Base-by-base conservation (phyloP, 1,140 invertebrate species). In the Drosophila grimshawi region DNA sequence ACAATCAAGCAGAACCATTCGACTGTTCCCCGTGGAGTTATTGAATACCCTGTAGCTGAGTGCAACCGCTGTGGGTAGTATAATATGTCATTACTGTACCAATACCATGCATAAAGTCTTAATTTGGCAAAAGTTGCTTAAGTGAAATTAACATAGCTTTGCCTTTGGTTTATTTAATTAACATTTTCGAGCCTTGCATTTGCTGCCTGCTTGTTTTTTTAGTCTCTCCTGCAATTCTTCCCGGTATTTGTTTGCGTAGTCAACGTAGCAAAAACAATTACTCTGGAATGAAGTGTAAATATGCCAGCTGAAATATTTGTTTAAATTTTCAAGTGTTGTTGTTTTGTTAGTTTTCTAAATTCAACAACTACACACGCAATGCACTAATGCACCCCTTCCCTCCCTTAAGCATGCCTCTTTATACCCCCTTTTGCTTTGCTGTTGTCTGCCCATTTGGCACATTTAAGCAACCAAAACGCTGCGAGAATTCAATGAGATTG, bases 181-280 rank as follows among this genome's bases (percentile, higher is more conserved):
- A 30, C 19, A 64, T 59, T 3, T 29, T 49, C 6, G 7, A 4
- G 10, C 7, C 39, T 29, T 11, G 32, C 2, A 4, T n/a, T 3
- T 33, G 29, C 8, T 11, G 5, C 6, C 37, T 39, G 32, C 32
- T 27, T 53, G 45, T 67, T 39, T 72, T 72, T 41, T 43, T 65
- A 48, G 72, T 71, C 56, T 19, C 67, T 39, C 33, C 19, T 19
- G 46, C 56, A 86, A 78, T 81, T 86, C 66, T 75, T 81, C 68
- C 43, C 65, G 68, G 61, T 85, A 85, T 86, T 82, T 88, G 80
- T 86, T 86, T 83, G 61, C 68, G 71, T 88, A 77, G 76, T 76
- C 76, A 68, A 82, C 61, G 68, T 78, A 83, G 62, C 62, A 76
- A 77, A 86, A 86, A 88, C 83, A 86, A 86, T 86, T 86, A 86